Evolutionary conservation across 2,888 invertebrate species (phyloP).

Genomic region (Drepanosiphum platanoidis): DNA sequence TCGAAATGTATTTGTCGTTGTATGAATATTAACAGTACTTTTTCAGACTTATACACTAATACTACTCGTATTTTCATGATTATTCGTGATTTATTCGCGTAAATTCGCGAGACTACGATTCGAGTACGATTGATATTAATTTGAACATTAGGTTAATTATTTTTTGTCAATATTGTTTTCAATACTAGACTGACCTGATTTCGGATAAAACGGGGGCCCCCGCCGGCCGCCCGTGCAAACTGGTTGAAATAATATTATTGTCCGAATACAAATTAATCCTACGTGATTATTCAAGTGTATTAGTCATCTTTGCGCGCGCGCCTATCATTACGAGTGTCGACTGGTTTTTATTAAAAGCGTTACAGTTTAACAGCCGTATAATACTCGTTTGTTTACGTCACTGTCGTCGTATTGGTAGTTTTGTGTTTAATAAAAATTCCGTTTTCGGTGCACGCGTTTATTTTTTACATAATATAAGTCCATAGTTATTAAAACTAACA

Average conservation of each 20-base stretch:
- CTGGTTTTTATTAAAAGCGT: slow-evolving; percentile 26
- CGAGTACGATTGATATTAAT: not conserved
- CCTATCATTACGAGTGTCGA: not conserved
- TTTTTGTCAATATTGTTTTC: not conserved
- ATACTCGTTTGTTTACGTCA: not conserved
- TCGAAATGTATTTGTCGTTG: no score
- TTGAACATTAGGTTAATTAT: not conserved
- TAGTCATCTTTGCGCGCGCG: not conserved
- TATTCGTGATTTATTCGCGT: not conserved
- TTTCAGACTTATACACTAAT: no score
- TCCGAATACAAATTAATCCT: not conserved
- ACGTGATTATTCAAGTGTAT: slow-evolving; percentile 14
- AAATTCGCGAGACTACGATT: not conserved
- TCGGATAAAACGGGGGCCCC: not conserved
- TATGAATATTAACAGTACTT: no score
- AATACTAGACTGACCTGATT: not conserved
- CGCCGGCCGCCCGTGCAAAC: not conserved
- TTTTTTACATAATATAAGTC: no score
- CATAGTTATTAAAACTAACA: not conserved
- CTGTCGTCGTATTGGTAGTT: not conserved
- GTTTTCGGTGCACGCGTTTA: not conserved
- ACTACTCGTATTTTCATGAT: not conserved
- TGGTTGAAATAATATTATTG: not conserved
- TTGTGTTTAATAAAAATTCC: not conserved
- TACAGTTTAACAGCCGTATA: not conserved